These are phyloP conservation scores for Protobothrops flavoviridis DNA, from an alignment of 2,113 vertebrate species.

Conservation along the genomic window DNA sequence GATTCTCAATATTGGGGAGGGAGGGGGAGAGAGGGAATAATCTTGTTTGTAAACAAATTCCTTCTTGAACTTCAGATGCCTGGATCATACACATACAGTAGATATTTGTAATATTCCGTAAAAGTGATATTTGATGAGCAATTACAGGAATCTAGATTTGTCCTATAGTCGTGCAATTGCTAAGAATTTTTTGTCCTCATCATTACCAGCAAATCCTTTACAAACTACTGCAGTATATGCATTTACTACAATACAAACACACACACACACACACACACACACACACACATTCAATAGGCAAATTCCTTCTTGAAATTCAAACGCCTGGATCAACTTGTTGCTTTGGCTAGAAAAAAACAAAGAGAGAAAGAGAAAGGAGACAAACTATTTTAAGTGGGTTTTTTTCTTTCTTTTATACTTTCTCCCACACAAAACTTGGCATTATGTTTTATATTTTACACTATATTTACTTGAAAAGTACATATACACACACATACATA, in stretches of 20 bases:
- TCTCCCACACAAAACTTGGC: neutral
- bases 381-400: neutral
- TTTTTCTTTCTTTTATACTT: neutral
- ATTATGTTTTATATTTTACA: neutral
- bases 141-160: no score
- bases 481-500: neutral
- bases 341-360: neutral
- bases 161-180: no score
- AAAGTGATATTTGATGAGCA: no score
- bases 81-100: neutral
- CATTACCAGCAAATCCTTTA: neutral
- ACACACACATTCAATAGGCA: neutral
- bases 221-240: neutral
- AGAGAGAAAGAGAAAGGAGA: neutral
- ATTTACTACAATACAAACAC: neutral
- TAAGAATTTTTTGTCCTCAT: fast-evolving
- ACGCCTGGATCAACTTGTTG: neutral
- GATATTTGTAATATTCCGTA: no score
- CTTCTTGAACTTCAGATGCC: neutral
- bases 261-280: no score
- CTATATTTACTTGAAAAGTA: neutral
- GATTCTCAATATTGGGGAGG: neutral
- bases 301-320: neutral
- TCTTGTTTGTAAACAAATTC: neutral
- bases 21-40: neutral